Evolutionary conservation across 2,797 vertebrate genomes (phyloP), one percentile per base, ranked within the genome.

Genomic region (Phoeniculus purpureus): DNA sequence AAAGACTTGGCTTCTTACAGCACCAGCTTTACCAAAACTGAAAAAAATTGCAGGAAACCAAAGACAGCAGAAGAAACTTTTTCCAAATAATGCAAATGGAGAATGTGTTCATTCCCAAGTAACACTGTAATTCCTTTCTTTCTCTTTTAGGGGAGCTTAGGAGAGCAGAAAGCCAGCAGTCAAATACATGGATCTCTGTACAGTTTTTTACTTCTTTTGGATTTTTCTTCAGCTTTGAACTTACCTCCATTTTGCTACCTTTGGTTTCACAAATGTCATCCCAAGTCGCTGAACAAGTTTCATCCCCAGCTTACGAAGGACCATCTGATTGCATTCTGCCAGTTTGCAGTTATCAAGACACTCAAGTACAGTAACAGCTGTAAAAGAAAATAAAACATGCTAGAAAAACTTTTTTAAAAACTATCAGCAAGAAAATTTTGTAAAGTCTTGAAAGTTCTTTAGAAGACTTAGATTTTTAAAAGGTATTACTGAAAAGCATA

Each of bases 211-310:
- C 10, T 62, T 45, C 34, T 82, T 66, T 26, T 13, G 31, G 13
- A 31, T 51, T 61, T 6, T 48, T 48, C 7, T 88, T 32, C 54
- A 82, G 22, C 32, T 81, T 86, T 70, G 48, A 59, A 96, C 97
- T 97, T 64, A 99, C 99, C 99, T 99, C 99, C 99, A 99, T 29
- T 97, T 96, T 3, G 99, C 99, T 91, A 99, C 97, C 70, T 98
- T 98, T 3, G 99, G 98, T 94, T 99, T 99, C 77, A 99, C 97
- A 94, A 99, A 99, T 1, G 98, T 99, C 94, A 99, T 97, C 8
- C 99, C 99, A 16, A 99, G 98, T 13, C 99, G 97, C 92, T 99
- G 99, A 81, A 98, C 98, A 4, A 99, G 98, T 96, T 99, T 99
- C 95, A 99, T 97, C 8, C 97, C 97, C 4, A 99, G 97, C 71